Evolutionary conservation across 2,888 invertebrate genomes (phyloP), one percentile per base, ranked within the genome.

Genomic region (Leucophora obtusa): DNA sequence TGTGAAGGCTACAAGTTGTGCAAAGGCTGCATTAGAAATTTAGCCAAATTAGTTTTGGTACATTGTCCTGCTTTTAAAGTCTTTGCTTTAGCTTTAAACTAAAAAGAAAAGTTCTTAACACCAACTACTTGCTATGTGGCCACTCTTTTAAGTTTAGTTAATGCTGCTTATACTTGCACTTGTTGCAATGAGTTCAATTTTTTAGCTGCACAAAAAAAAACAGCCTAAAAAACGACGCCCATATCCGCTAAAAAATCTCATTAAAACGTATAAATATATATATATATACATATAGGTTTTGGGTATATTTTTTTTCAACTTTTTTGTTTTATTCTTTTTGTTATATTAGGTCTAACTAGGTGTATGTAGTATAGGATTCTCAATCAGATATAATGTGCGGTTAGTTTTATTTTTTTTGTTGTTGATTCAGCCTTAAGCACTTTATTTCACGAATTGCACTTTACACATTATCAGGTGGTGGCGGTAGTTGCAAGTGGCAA

Each of bases 391-490:
- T 72, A 72, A 78, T 60, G 60, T 71, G 71, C 66, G 71, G 60
- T 72, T 78, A 54, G 77, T 78, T 72, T 70, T 51, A 50, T 2
- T 54, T 38, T 33, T 62, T 11, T 43, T 18, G 9, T 28, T 21
- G 24, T 7, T 77, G 65, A 21, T 33, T 21, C 63, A 54, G 77
- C 77, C 77, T 24, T 77, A 72, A 77, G 77, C 77, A 77, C 71
- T 78, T 78, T 62, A 72, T 72, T 78, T 78, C 71, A 78, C 77
- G 77, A 78, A 78, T 38, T 78, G 71, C 66, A 78, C 71, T 78
- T 78, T 78, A 72, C 77, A 78, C 77, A 78, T 78, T 78, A 78
- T 78, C 77, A 78, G 71, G 77, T 72, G 77, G 66, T 72, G 63
- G 71, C 66, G 71, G 77, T 68, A 60, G 71, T 62, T 71, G 56